Evolutionary conservation across 1,140 invertebrate genomes (phyloP), one percentile per base, ranked within the genome.

Genomic region (Procambarus virginalis): DNA sequence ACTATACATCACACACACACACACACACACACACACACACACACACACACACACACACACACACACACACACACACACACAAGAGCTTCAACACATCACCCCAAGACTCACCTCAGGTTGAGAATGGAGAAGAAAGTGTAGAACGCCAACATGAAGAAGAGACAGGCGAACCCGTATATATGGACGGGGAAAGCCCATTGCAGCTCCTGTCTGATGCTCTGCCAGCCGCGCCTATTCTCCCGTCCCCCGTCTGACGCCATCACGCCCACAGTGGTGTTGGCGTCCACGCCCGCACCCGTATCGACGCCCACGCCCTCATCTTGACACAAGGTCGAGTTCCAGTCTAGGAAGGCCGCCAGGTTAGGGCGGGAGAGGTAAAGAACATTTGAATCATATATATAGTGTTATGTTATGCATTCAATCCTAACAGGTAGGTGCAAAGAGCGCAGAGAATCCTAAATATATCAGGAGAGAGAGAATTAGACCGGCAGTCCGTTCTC

Each of bases 71-170:
- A 64, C 0, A 3, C 2, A 64, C 14, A 4, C n/a, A n/a, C n/a
- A n/a, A n/a, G n/a, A n/a, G n/a, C n/a, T n/a, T n/a, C n/a, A n/a
- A n/a, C n/a, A n/a, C 20, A 4, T 17, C 20, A 64, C 3, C 60
- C 3, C 64, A 70, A 34, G 6, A 84, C 92, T 93, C 93, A 95
- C 95, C 95, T 95, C 91, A 96, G 94, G 92, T 96, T 95, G 89
- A 96, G 93, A 91, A 95, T 95, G 70, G 95, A 95, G 93, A 96
- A 95, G 92, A 96, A 95, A 34, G 95, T 94, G 92, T 95, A 95
- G 93, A 95, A 95, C 60, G 95, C 94, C 55, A 96, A 94, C 93
- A 95, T 94, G 93, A 95, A 94, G 93, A 96, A 96, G 46, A 95
- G 94, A 81, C 95, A 95, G 84, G 94, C 95, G 91, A 95, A 95